Evolutionary conservation across 2,797 vertebrate genomes (phyloP), one percentile per base, ranked within the genome.

Genomic region (Darevskia nairensis): DNA sequence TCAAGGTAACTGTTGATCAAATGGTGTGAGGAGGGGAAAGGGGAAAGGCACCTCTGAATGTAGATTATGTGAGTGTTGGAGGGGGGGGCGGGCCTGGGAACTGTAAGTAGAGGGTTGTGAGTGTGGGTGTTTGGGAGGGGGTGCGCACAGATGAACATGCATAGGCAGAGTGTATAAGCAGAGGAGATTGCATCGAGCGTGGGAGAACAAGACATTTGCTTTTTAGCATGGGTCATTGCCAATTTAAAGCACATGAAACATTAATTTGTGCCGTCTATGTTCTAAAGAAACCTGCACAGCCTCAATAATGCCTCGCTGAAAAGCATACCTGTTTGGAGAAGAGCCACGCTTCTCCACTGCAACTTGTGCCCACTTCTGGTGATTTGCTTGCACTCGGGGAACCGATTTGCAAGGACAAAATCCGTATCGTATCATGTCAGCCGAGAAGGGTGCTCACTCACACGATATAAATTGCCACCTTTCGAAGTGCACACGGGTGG

Each of bases 1-100:
- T 0, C 71, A 9, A 39, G 23, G 88, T 75, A 74, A 19, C 32
- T 9, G 0, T 3, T 17, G 27, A 0, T 39, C 8, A 77, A 29
- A 61, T 69, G 8, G 1, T 1, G 64, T 6, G 46, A 25, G 59
- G 68, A 55, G 55, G 32, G 66, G 4, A 29, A 79, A 72, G 6
- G 39, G 50, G 50, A 55, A 55, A 55, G 50, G 72, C 10, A 32
- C 82, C 39, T 64, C 59, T 39, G 10, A 29, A 61, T 23, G 59
- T 35, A 66, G 39, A 35, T 39, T 35, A 15, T 44, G 50, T 25
- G 29, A 61, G 7, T n/a, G n/a, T 85, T 50, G n/a, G 13, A 50
- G 72, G 23, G 32, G n/a, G 32, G 15, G 29, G 19, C 41, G 9
- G 29, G 61, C 59, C 27, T 66, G 44, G 27, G 78, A 50, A 32